These are phyloP conservation scores for Invenusta paracnida DNA, from an alignment of 2,888 invertebrate species.

Conservation along the genomic window DNA sequence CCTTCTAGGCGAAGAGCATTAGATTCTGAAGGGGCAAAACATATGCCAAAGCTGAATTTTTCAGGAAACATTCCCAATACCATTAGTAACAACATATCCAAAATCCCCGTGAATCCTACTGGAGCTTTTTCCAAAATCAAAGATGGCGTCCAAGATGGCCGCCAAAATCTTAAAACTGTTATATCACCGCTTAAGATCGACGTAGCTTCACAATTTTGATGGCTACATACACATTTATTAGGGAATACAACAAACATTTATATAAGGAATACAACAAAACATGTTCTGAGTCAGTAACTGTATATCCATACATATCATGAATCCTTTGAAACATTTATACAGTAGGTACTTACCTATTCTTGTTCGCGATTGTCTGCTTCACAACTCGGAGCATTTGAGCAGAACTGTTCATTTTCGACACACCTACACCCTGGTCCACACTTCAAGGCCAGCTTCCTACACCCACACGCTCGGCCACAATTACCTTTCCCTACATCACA, in stretches of 20 bases:
- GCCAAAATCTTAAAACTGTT: conserved; percentile 29
- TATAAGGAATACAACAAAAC: conserved; percentile 29
- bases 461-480: conserved; percentile 27
- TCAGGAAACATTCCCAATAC: conserved; percentile 27
- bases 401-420: conserved; percentile 25
- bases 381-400: conserved; percentile 29
- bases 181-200: conserved; percentile 23
- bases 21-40: conserved; percentile 19
- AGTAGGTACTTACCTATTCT: conserved; percentile 26
- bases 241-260: conserved; percentile 29
- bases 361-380: conserved; percentile 27
- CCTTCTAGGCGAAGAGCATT: conserved; percentile 25
- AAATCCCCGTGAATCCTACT: conserved; percentile 26
- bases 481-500: conserved; percentile 26
- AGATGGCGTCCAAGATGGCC: conserved; percentile 26
- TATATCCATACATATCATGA: conserved; percentile 26
- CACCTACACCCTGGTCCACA: conserved; percentile 29
- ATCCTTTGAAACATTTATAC: conserved; percentile 20
- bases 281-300: conserved; percentile 29
- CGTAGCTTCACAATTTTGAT: conserved; percentile 27
- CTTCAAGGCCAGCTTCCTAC: conserved; percentile 29
- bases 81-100: conserved; percentile 25
- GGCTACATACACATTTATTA: conserved; percentile 21
- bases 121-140: conserved; percentile 26
- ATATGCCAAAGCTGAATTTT: conserved; percentile 29